Conservation (phyloP, 2,797 vertebrate species). For the Nyctibius grandis region DNA sequence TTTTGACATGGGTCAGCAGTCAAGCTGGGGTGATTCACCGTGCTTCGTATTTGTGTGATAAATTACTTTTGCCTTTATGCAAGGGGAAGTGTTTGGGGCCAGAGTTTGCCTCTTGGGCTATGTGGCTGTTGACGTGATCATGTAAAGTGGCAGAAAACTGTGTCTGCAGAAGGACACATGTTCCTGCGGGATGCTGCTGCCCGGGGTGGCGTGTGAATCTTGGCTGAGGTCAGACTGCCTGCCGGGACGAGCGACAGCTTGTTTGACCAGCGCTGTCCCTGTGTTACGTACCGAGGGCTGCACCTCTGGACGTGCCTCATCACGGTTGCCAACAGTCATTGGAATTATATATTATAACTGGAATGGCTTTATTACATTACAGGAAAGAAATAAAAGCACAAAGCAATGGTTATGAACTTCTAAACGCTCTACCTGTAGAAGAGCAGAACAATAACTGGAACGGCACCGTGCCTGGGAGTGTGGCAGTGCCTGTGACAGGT, state of each 20-base stretch:
- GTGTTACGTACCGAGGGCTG: not conserved
- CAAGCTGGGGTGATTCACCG: not conserved
- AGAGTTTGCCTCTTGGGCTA: not conserved
- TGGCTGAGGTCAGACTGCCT: not conserved
- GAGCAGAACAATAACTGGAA: not conserved
- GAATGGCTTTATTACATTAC: not conserved
- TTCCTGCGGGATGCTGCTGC: not conserved
- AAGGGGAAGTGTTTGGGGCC: not conserved
- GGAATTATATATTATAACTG: not conserved
- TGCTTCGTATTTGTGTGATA: not conserved
- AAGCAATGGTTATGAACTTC: not conserved
- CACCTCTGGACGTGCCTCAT: not conserved
- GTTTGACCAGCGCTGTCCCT: not conserved
- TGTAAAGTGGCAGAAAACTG: not conserved
- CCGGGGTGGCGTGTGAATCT: not conserved
- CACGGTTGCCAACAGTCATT: rapidly evolving
- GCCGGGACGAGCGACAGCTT: not conserved
- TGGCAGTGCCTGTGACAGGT: not conserved
- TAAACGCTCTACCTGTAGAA: not conserved
- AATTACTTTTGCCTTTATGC: not conserved
- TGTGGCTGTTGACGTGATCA: not conserved
- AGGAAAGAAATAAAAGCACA: not conserved
- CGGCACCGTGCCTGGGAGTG: not conserved
- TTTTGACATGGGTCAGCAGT: not conserved
- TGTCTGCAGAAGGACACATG: not conserved